Base-by-base conservation (phyloP, 2,888 invertebrate genomes). In the Ganaspis brasiliensis region DNA sequence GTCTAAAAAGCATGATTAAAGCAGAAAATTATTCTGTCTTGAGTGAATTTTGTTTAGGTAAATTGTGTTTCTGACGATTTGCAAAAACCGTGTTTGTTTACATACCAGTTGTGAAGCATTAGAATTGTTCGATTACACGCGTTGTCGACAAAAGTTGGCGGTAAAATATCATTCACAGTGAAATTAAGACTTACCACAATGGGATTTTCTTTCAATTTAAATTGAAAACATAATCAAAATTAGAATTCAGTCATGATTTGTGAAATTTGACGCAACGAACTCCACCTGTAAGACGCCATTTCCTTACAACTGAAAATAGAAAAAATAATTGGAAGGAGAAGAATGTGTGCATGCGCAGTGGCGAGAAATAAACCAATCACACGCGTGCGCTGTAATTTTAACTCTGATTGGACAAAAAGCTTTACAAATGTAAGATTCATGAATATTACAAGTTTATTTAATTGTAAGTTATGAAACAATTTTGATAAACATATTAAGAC, bases 281-380 rank as follows among this genome's bases (percentile, higher is more conserved):
- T 91, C 91, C 91, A 91, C 90, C 91, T 89, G 87, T 86, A 87
- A 87, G 92, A 92, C 92, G 92, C 92, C 92, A 92, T 92, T 92
- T 92, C 90, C 92, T 91, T 90, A 88, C 88, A 89, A 91, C 91
- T 89, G 88, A 86, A 82, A 67, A 67, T 67, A 67, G 63, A 67
- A 67, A 67, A 67, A 63, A 40, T 63, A 6, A 31, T 19, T 21
- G n/a, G 67, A 14, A n/a, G 40, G 12, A 63, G 40, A 59, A 49
- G 73, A 63, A 67, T 9, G 0, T 45, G 24, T n/a, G 40, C 67
- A 67, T 67, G 45, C 24, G 67, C 14, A 26, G 8, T 40, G 8
- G 1, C 1, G 6, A 19, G 16, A 52, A 14, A 21, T 24, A 0
- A 12, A 3, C 1, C 14, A 35, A 14, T 37, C 21, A 21, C 40